Evolutionary conservation across 2,113 vertebrate species (phyloP), one percentile per base, ranked within the genome.

Genomic region (Marmota flaviventris): DNA sequence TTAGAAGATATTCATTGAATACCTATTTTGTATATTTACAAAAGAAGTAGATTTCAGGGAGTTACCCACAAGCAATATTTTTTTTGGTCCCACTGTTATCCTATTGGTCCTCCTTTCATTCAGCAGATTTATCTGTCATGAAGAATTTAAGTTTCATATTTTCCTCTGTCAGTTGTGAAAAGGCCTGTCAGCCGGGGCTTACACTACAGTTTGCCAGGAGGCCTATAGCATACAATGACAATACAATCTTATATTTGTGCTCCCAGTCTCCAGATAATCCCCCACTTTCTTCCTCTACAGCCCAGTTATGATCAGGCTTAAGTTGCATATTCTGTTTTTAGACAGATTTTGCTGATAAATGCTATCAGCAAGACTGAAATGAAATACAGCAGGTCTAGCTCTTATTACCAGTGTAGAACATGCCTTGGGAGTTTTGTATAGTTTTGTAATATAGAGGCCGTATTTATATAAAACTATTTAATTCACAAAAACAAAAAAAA

Each of bases 101-200:
- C 98, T 97, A 45, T 91, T 97, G 97, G 98, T 98, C 98, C 98
- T 98, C 96, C 98, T 98, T 99, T 99, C 99, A 99, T 98, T 99
- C 98, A 99, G 98, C 98, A 98, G 98, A 98, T 98, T 97, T 98
- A 98, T 99, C 99, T 99, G 99, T 99, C 99, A 99, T 98, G 99
- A 99, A 99, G 99, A 99, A 99, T 99, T 99, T 99, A 99, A 99
- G 99, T 99, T 99, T 99, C 99, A 99, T 99, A 99, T 99, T 99
- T 99, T 99, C 98, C 73, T 99, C 99, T 99, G 99, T 99, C 99
- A 98, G 97, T 99, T 99, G 98, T 98, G 99, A 99, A 99, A 99
- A 99, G 99, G 99, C 98, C 99, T 99, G 99, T 99, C 99, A 99
- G 99, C 99, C 98, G 98, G 98, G 98, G 99, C 99, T 99, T 99